phyloP scores from a whole-genome alignment of 2,888 invertebrate species.

The Synergus gifuensis region DNA sequence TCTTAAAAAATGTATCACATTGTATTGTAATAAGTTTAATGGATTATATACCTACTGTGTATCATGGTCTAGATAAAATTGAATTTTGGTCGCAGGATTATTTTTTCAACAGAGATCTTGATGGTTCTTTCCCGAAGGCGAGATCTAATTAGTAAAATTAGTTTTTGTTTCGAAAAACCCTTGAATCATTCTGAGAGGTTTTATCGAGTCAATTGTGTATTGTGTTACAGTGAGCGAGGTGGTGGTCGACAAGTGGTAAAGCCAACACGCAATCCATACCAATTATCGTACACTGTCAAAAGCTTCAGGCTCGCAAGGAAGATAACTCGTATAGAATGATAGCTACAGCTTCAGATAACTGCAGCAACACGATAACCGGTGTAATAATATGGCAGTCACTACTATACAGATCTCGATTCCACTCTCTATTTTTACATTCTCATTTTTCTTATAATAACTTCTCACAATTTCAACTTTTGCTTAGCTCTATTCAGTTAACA shows the following conservation, averaged over 20 bases:
- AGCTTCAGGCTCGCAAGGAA: slow-evolving; percentile 18
- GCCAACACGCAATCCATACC: slow-evolving; percentile 40
- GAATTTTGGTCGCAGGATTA: slow-evolving; percentile 30
- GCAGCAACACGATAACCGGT: background rate
- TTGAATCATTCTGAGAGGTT: slow-evolving; percentile 12
- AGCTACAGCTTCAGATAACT: slow-evolving; percentile 8
- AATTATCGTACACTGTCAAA: slow-evolving; percentile 20
- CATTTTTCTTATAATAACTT: background rate
- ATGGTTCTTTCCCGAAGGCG: slow-evolving; percentile 1
- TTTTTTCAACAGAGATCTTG: slow-evolving; percentile 32
- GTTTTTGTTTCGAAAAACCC: background rate
- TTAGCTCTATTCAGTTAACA: background rate
- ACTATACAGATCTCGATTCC: background rate
- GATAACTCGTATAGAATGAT: slow-evolving; percentile 12
- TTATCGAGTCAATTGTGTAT: slow-evolving; percentile 56
- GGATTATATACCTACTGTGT: slow-evolving; percentile 15
- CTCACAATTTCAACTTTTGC: background rate
- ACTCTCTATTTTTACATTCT: background rate
- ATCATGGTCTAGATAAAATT: slow-evolving; percentile 31
- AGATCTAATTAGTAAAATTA: background rate
- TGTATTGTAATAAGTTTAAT: slow-evolving; percentile 7
- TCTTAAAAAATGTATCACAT: slow-evolving; percentile 1
- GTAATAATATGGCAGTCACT: background rate
- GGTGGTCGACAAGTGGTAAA: slow-evolving; percentile 65
- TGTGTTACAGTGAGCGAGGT: slow-evolving; percentile 69